Percentiles rank a stretch among this genome's conserved stretches.
Evolutionary conservation across 1,140 invertebrate species (phyloP).

Genomic region (Hyles vespertilio): DNA sequence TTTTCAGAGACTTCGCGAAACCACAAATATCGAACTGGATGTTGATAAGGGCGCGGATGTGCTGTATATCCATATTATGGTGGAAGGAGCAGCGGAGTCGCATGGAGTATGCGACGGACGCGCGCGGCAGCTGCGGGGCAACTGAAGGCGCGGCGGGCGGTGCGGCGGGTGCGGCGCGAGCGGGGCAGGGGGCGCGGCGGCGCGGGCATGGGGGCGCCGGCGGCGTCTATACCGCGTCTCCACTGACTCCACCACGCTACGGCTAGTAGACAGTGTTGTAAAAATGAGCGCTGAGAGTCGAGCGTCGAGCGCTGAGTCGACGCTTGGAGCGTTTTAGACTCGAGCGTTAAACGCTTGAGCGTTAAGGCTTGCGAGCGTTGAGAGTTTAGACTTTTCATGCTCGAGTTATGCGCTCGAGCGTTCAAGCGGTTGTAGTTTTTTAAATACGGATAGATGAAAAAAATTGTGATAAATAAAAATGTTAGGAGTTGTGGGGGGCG

Average conservation of each 20-base stretch:
- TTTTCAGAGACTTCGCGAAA: slow-evolving; percentile 69
- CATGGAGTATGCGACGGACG: slow-evolving; percentile 59
- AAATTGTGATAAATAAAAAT: too few species aligned
- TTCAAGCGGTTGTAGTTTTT: too few species aligned
- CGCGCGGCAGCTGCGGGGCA: slow-evolving; percentile 67
- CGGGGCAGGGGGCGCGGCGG: slow-evolving; percentile 15
- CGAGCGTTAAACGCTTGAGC: too few species aligned
- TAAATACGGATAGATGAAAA: too few species aligned
- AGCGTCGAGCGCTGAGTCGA: too few species aligned
- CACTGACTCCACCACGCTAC: slow-evolving; percentile 1
- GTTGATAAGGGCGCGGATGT: slow-evolving; percentile 64
- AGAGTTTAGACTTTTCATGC: too few species aligned
- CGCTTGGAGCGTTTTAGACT: too few species aligned
- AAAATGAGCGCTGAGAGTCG: too few species aligned
- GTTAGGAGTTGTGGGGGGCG: too few species aligned
- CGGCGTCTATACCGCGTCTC: slow-evolving; percentile 56
- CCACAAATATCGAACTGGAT: slow-evolving; percentile 68
- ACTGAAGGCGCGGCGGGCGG: slow-evolving; percentile 42
- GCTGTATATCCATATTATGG: slow-evolving; percentile 72
- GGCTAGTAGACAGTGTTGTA: slow-evolving; percentile 14
- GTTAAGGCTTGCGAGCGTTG: too few species aligned
- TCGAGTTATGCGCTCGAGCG: too few species aligned
- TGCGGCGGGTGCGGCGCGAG: slow-evolving; percentile 12
- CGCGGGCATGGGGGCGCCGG: slow-evolving; percentile 26
- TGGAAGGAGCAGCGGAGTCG: slow-evolving; percentile 52